Evolutionary conservation across 2,113 vertebrate genomes (phyloP).

Genomic region (Acrocephalus kingi): DNA sequence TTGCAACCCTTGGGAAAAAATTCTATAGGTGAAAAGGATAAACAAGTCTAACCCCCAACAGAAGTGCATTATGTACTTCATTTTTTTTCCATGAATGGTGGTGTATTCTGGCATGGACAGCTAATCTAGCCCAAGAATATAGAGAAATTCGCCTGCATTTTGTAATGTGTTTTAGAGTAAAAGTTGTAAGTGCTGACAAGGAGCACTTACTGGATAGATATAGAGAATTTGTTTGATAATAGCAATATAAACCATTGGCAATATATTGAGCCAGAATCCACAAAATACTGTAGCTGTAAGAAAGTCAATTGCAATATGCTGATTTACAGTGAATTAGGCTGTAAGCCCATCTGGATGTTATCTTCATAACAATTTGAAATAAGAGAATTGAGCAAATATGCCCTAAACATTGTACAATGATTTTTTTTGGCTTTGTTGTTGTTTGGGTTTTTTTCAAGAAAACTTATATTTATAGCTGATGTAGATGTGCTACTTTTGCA

Average conservation of each 20-base stretch:
- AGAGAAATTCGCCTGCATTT: not conserved
- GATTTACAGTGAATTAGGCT: not conserved
- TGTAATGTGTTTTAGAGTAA: not conserved
- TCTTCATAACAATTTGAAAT: not conserved
- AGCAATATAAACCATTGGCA: not conserved
- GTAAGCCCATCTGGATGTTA: not conserved
- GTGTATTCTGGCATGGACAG: not conserved
- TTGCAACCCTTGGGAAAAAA: too few relatives aligned
- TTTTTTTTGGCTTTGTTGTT: not conserved
- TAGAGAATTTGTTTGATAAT: not conserved
- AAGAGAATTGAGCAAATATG: not conserved
- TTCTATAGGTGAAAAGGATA: too few relatives aligned
- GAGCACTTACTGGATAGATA: not conserved
- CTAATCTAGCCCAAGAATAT: not conserved
- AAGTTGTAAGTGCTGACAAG: not conserved
- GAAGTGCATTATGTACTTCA: not conserved
- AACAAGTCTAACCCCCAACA: too few relatives aligned
- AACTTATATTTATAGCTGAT: not conserved
- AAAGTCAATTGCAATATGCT: not conserved
- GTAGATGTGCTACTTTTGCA: not conserved
- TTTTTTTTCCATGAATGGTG: not conserved
- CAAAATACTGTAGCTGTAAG: not conserved
- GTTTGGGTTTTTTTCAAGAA: not conserved
- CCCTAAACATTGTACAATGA: not conserved
- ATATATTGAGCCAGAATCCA: not conserved